Conservation (phyloP, 2,888 invertebrate genomes). For the Lysandra bellargus region DNA sequence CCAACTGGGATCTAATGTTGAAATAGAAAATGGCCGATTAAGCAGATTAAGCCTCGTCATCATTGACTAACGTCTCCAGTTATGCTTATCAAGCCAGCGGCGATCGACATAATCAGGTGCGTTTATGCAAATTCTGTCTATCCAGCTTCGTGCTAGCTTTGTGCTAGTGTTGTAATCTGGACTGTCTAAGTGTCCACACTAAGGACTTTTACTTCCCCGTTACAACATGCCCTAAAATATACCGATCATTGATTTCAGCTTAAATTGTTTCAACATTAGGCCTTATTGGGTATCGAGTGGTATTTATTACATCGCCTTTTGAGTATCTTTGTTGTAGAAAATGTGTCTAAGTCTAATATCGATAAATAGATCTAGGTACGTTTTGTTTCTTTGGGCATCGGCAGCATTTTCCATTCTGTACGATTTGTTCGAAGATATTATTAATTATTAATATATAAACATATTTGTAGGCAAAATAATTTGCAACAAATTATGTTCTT, state of each 20-base stretch:
- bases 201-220: conserved; percentile 68
- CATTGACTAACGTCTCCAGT: conserved; percentile 54
- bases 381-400: background rate
- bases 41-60: conserved; percentile 4
- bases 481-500: too few species aligned
- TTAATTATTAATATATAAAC: too few species aligned
- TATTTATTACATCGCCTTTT: conserved; percentile 8
- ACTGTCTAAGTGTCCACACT: conserved; percentile 49
- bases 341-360: background rate
- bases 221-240: conserved; percentile 44
- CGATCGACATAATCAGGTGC: conserved; percentile 53
- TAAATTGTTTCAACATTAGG: conserved; percentile 42
- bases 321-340: background rate
- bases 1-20: background rate
- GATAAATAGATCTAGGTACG: background rate
- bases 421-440: background rate
- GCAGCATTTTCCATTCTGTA: background rate
- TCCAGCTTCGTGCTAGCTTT: conserved; percentile 40
- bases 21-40: conserved; percentile 3
- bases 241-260: conserved; percentile 14
- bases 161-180: conserved; percentile 54
- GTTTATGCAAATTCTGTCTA: conserved; percentile 58
- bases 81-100: conserved; percentile 44
- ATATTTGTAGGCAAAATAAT: too few species aligned
- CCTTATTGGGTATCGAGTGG: background rate